Evolutionary conservation across 2,113 vertebrate genomes (phyloP), one percentile per base, ranked within the genome.

Genomic region (Scopus umbretta): DNA sequence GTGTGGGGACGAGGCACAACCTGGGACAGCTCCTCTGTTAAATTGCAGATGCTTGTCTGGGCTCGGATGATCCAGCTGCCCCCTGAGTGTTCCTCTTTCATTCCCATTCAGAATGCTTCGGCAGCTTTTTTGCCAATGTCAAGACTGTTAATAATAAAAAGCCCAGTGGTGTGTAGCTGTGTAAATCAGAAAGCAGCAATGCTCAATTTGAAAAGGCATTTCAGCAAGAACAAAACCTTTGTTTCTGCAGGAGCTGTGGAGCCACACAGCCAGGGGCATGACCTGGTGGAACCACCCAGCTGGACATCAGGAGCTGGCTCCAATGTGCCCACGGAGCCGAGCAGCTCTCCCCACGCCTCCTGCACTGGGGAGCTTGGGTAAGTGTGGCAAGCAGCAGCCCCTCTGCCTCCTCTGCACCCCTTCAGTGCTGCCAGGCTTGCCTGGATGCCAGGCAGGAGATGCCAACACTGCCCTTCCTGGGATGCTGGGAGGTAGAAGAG

Each of bases 161-260:
- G 76, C 87, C 43, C 23, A 30, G 80, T 8, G 23, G 80, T 34
- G 1, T 42, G 67, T 86, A 47, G 45, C 63, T 86, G 84, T 8
- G 63, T 49, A 47, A 90, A 90, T 56, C 63, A 63, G 79, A 92
- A 72, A 49, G 84, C 81, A 71, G 52, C 65, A 86, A 96, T 2
- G 67, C 67, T 92, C 86, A 73, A 3, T 26, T 81, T 89, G 74
- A 90, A 96, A 95, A 86, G 71, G 32, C 30, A 56, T 91, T 96
- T 94, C 65, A 67, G 75, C 29, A 42, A 84, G 84, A 80, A 65
- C 34, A 70, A 88, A 73, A 86, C 34, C 62, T 65, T 27, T 27
- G 84, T 78, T 81, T 86, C 88, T 67, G 90, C 16, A 52, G 94
- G 89, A 95, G 80, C 66, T 49, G 74, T 3, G 18, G 62, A 86